phyloP scores from a whole-genome alignment of 2,113 vertebrate genomes.

The Scatophagus argus region DNA sequence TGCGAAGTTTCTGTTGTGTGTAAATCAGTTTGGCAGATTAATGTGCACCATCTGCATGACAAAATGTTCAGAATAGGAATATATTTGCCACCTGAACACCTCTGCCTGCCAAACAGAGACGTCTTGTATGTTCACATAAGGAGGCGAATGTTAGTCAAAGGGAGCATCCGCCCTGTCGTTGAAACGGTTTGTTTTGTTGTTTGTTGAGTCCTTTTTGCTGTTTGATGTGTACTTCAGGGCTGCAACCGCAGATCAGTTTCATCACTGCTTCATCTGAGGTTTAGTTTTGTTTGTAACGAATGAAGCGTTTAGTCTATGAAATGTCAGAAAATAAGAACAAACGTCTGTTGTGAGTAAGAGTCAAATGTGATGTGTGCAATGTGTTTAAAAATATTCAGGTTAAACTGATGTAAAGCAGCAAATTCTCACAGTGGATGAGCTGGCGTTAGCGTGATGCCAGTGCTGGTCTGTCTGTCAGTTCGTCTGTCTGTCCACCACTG shows the following conservation, averaged over 20 bases:
- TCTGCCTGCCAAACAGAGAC: not conserved
- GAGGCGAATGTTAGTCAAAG: not conserved
- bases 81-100: not conserved
- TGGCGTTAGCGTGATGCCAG: not conserved
- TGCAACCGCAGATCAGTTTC: not conserved
- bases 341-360: not conserved
- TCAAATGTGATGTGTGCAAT: not conserved
- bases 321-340: not conserved
- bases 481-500: not conserved
- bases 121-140: not conserved
- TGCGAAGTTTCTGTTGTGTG: not conserved
- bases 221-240: not conserved
- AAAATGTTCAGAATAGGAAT: not conserved
- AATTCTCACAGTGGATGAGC: not conserved
- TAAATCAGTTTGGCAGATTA: conserved; percentile 8
- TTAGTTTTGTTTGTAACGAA: too few species aligned
- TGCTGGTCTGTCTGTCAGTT: not conserved
- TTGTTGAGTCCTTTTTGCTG: not conserved
- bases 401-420: not conserved
- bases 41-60: conserved; percentile 19
- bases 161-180: not conserved
- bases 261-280: not conserved
- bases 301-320: too few species aligned
- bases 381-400: not conserved
- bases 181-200: not conserved